Evolutionary conservation across 2,113 vertebrate species (phyloP).

Genomic region (Scatophagus argus): DNA sequence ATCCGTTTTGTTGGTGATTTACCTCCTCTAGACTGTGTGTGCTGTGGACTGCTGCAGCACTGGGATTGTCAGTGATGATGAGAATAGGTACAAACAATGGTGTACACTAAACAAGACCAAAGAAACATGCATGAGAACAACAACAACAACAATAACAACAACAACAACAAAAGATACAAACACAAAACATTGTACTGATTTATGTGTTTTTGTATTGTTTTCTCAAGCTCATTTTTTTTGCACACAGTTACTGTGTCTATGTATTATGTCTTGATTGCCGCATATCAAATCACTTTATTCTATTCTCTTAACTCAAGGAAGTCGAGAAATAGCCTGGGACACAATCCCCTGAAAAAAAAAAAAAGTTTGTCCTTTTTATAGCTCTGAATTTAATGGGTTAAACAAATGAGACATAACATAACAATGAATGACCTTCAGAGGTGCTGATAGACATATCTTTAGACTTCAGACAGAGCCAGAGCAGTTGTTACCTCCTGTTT

Average conservation of each 20-base stretch:
- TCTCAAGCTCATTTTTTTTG: background rate
- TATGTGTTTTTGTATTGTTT: background rate
- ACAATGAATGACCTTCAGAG: background rate
- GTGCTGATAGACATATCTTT: background rate
- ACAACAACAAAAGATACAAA: background rate
- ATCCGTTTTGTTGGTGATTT: conserved; percentile 63
- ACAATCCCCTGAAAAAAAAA: background rate
- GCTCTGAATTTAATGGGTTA: background rate
- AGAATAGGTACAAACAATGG: conserved; percentile 57
- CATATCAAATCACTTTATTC: background rate
- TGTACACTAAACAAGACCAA: conserved; percentile 12
- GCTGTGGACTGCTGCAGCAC: conserved; percentile 46
- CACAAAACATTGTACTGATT: conserved; percentile 26
- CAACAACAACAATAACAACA: no score
- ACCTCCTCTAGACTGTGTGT: conserved; percentile 34
- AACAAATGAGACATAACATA: background rate
- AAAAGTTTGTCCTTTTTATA: background rate
- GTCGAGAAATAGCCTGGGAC: background rate
- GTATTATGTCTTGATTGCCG: background rate
- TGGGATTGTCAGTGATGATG: conserved; percentile 51
- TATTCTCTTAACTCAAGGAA: background rate
- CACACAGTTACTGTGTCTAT: background rate
- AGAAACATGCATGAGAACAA: conserved; percentile 1
- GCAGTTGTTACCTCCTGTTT: background rate
- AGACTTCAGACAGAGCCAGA: background rate